phyloP scores from a whole-genome alignment of 2,113 vertebrate genomes.

The Phrynosoma blainvillii region DNA sequence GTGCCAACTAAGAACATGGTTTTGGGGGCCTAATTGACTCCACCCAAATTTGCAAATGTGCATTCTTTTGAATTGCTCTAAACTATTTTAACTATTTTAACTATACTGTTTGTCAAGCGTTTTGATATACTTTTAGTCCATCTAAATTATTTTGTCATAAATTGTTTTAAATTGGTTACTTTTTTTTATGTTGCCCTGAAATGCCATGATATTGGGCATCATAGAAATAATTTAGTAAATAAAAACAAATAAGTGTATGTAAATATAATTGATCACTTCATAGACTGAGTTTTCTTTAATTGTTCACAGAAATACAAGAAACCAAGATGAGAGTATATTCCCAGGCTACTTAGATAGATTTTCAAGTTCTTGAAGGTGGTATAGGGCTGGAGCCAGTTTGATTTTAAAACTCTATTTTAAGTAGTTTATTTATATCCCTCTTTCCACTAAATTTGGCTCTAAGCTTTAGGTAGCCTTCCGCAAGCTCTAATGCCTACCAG shows the following conservation, averaged over 20 bases:
- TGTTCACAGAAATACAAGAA: neutral
- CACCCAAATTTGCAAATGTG: too few species aligned
- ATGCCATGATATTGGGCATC: too few species aligned
- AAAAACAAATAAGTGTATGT: neutral
- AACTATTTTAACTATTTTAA: too few species aligned
- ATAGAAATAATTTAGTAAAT: too few species aligned
- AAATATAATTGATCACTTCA: neutral
- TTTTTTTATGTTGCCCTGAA: too few species aligned
- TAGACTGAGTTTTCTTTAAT: neutral
- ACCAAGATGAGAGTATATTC: neutral
- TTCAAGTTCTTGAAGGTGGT: neutral
- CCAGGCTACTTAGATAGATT: neutral
- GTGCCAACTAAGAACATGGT: too few species aligned
- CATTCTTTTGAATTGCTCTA: too few species aligned
- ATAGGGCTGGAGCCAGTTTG: neutral
- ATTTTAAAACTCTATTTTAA: neutral
- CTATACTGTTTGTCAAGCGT: too few species aligned
- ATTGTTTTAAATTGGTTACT: too few species aligned
- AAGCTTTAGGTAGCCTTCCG: neutral
- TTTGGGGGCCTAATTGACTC: too few species aligned
- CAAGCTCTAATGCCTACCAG: neutral
- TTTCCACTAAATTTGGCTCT: neutral
- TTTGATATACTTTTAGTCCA: too few species aligned
- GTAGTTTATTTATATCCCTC: neutral
- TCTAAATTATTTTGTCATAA: too few species aligned